Evolutionary conservation across 1,140 invertebrate species (phyloP).

Genomic region (Carcinoscorpius rotundicauda): DNA sequence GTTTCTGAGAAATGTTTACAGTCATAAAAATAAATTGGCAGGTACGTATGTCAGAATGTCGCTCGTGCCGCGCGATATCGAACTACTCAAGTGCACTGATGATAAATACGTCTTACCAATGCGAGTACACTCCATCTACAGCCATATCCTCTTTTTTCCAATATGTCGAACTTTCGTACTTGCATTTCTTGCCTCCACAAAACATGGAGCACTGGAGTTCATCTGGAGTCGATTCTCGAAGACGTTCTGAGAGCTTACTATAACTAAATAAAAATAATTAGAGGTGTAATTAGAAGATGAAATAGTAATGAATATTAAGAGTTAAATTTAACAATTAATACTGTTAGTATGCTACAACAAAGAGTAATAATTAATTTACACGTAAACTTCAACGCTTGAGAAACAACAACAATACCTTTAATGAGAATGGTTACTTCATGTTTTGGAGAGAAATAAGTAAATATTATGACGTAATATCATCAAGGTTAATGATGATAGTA

Average conservation of each 20-base stretch:
- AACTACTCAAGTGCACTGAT: not conserved
- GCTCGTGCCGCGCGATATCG: not conserved
- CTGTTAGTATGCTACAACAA: too few relatives aligned
- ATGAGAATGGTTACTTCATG: too few relatives aligned
- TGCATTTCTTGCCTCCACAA: slow-evolving; percentile 65
- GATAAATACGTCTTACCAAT: slow-evolving; percentile 48
- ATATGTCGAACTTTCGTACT: slow-evolving; percentile 55
- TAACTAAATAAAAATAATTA: slow-evolving; percentile 29
- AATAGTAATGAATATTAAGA: too few relatives aligned
- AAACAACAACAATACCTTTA: too few relatives aligned
- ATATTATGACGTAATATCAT: too few relatives aligned
- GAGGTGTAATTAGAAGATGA: not conserved
- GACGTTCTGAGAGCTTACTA: slow-evolving; percentile 42
- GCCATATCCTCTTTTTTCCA: slow-evolving; percentile 55
- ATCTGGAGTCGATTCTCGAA: slow-evolving; percentile 44
- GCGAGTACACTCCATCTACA: slow-evolving; percentile 62
- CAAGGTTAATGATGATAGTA: too few relatives aligned
- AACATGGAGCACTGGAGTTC: slow-evolving; percentile 60
- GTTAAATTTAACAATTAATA: too few relatives aligned
- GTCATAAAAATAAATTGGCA: not conserved
- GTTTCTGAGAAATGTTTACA: not conserved
- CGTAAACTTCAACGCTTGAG: too few relatives aligned
- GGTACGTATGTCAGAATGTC: not conserved
- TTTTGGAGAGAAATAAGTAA: too few relatives aligned
- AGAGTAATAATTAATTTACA: too few relatives aligned